Percentiles rank a stretch among this genome's conserved stretches.
phyloP scores from a whole-genome alignment of 2,797 vertebrate species.

The Manis crassicaudata region DNA sequence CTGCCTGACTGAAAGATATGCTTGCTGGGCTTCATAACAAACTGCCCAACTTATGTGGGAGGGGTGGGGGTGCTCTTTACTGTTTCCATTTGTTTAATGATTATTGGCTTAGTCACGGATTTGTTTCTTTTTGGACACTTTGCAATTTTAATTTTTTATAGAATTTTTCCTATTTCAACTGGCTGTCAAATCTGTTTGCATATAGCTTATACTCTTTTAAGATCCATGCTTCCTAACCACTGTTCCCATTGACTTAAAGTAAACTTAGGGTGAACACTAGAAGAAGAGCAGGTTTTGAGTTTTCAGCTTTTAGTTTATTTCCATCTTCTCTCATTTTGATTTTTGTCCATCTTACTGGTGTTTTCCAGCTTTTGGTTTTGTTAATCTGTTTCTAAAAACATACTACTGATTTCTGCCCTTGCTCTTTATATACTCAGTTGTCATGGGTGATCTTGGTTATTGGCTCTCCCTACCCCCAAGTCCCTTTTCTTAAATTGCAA shows the following conservation, averaged over 20 bases:
- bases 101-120: not conserved
- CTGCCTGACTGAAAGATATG: not conserved
- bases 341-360: not conserved
- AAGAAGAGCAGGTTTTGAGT: not conserved
- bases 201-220: not conserved
- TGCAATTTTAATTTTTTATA: not conserved
- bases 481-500: not conserved
- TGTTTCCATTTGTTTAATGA: not conserved
- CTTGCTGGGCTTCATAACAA: not conserved
- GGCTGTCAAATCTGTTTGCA: not conserved
- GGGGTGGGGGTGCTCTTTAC: not conserved
- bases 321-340: not conserved
- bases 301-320: not conserved
- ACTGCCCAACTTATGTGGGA: not conserved
- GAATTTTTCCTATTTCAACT: not conserved
- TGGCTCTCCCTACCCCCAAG: not conserved
- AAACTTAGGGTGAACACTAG: not conserved
- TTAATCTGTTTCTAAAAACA: not conserved
- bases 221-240: not conserved
- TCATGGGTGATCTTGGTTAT: not conserved
- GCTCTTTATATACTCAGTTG: not conserved
- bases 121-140: constrained; percentile 24
- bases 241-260: not conserved
- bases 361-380: not conserved
- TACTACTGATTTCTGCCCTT: not conserved